Percentiles rank a stretch among this genome's conserved stretches.
Evolutionary conservation across 2,888 invertebrate genomes (phyloP).

Genomic region (Vesta saturnalis): DNA sequence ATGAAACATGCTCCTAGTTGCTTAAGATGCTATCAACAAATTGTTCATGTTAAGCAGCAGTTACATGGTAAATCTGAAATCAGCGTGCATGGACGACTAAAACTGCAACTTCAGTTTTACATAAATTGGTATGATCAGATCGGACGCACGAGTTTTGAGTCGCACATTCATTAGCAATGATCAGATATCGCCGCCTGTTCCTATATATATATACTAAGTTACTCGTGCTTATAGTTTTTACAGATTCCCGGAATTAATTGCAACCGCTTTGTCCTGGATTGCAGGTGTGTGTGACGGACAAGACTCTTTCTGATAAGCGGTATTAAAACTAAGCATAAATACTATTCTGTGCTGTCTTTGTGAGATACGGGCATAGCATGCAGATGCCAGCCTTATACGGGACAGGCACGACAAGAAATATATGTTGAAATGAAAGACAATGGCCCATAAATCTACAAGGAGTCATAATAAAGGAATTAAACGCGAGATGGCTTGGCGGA

Average conservation of each 20-base stretch:
- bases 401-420: conserved; percentile 55
- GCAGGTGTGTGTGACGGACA: conserved; percentile 42
- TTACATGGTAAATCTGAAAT: conserved; percentile 41
- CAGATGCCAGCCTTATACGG: conserved; percentile 53
- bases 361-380: conserved; percentile 56
- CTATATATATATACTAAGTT: conserved; percentile 29
- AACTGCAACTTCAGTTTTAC: conserved; percentile 32
- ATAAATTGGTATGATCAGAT: conserved; percentile 45
- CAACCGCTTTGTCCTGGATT: conserved; percentile 31
- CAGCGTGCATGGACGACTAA: conserved; percentile 29
- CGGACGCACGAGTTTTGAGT: conserved; percentile 45
- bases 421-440: conserved; percentile 64
- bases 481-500: conserved; percentile 37
- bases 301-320: conserved; percentile 36
- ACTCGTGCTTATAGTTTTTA: conserved; percentile 42
- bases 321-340: conserved; percentile 41
- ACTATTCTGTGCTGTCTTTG: conserved; percentile 45
- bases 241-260: conserved; percentile 47
- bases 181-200: conserved; percentile 50
- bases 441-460: conserved; percentile 62
- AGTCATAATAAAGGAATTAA: conserved; percentile 48
- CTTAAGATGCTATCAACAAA: conserved; percentile 54
- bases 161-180: conserved; percentile 59
- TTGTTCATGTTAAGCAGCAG: conserved; percentile 55
- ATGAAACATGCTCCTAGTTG: conserved; percentile 33